These are phyloP conservation scores for Eurosta solidaginis DNA, from an alignment of 1,140 invertebrate species.

Conservation along the genomic window DNA sequence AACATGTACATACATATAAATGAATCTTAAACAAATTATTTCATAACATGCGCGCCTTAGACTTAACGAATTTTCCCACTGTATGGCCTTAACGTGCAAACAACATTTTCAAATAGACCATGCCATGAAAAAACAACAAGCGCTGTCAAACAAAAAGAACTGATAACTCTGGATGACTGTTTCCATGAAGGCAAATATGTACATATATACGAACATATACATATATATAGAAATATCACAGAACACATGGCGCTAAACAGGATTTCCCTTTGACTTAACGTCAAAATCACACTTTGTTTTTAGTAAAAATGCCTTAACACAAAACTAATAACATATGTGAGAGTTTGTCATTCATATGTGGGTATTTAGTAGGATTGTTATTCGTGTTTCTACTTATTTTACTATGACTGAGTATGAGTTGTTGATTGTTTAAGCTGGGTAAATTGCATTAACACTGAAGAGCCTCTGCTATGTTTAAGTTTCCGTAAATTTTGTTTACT, in stretches of 20 bases:
- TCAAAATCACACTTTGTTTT: background rate
- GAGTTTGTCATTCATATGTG: background rate
- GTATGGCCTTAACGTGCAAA: background rate
- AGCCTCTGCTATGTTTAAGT: too few relatives aligned
- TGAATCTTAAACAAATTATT: too few relatives aligned
- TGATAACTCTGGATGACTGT: background rate
- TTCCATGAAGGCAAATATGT: background rate
- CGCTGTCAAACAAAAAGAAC: background rate
- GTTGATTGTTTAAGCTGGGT: conserved; percentile 11
- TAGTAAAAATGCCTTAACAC: background rate
- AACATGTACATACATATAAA: background rate
- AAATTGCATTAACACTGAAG: conserved; percentile 22
- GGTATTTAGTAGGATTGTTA: background rate
- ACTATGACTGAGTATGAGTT: background rate
- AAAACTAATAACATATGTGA: background rate
- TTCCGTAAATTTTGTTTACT: background rate
- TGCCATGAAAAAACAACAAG: background rate
- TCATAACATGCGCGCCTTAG: background rate
- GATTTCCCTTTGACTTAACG: background rate
- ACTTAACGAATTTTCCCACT: conserved; percentile 7
- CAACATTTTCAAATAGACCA: background rate
- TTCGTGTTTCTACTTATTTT: too few relatives aligned
- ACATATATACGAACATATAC: background rate
- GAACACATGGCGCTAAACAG: conserved; percentile 12
- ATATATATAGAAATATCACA: background rate